A percentile compares a stretch with the other conserved stretches of the same genome.
These are phyloP conservation scores for Eupithecia abbreviata DNA, from an alignment of 2,888 invertebrate genomes.

Conservation along the genomic window DNA sequence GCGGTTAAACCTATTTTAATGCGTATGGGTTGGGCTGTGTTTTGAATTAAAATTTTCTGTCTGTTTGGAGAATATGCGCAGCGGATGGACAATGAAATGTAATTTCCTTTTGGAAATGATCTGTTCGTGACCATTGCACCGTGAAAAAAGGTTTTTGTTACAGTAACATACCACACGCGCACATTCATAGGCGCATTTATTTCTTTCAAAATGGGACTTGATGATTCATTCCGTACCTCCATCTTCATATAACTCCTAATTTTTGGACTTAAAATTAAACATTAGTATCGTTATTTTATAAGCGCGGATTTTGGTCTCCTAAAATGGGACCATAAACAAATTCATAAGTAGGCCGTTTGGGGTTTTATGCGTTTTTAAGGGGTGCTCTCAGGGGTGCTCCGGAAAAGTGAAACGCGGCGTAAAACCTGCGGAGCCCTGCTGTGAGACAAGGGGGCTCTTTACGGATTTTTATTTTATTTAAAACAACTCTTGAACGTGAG, in stretches of 20 bases:
- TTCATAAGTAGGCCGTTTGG: conserved; percentile 81
- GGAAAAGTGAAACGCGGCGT: conserved; percentile 79
- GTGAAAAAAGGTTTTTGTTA: conserved; percentile 6
- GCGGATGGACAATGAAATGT: conserved; percentile 76
- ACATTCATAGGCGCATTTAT: background rate
- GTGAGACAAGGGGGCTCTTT: conserved; percentile 58
- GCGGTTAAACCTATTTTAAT: conserved; percentile 83
- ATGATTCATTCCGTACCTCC: background rate
- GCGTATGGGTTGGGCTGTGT: conserved; percentile 80
- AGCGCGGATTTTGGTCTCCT: conserved; percentile 58
- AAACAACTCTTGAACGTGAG: conserved; percentile 38
- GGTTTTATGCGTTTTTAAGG: conserved; percentile 80
- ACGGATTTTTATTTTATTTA: conserved; percentile 43
- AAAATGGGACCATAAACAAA: conserved; percentile 81
- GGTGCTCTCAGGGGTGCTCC: conserved; percentile 66
- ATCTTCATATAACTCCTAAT: background rate
- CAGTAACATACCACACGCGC: background rate
- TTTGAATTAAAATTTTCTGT: conserved; percentile 80
- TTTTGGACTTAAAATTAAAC: conserved; percentile 63
- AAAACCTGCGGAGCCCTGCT: conserved; percentile 73
- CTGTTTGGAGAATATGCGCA: conserved; percentile 44
- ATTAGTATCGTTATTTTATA: conserved; percentile 68
- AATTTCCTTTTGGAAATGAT: conserved; percentile 70
- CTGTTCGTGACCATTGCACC: conserved; percentile 22
- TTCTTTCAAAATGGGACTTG: background rate